phyloP scores from a whole-genome alignment of 2,797 vertebrate genomes.

The Tauraco hartlaubi region DNA sequence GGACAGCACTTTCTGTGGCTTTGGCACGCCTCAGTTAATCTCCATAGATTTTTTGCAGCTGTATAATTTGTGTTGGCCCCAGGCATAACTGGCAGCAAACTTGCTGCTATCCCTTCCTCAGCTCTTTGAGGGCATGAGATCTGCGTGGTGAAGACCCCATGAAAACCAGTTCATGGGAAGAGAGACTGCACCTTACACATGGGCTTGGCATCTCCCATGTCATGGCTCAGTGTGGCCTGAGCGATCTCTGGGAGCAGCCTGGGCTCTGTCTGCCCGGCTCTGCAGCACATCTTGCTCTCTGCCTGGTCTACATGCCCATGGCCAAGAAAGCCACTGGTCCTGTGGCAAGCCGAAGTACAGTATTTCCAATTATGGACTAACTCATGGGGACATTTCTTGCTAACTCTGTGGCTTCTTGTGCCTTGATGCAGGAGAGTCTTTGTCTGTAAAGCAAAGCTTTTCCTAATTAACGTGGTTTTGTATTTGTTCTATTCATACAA shows the following conservation, averaged over 20 bases:
- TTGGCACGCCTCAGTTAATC: neutral
- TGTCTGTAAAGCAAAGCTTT: neutral
- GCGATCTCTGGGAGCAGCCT: neutral
- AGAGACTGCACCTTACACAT: neutral
- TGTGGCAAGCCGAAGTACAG: fast-evolving
- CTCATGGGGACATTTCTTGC: neutral
- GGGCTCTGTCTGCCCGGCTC: neutral
- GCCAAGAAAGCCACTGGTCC: neutral
- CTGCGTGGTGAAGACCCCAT: neutral
- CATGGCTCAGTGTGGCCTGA: neutral
- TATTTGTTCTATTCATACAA: neutral
- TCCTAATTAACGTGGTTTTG: neutral
- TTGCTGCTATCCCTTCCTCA: neutral
- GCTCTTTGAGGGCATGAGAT: neutral
- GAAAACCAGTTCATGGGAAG: neutral
- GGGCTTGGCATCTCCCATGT: neutral
- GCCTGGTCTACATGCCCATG: neutral
- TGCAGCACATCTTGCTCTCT: neutral
- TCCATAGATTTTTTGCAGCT: neutral
- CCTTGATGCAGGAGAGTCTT: neutral
- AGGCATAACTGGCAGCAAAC: neutral
- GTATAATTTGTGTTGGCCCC: neutral
- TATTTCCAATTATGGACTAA: neutral
- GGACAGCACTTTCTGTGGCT: neutral
- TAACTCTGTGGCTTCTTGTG: neutral